These are phyloP conservation scores for Siphamia tubifer DNA, from an alignment of 2,113 vertebrate species.

Conservation along the genomic window DNA sequence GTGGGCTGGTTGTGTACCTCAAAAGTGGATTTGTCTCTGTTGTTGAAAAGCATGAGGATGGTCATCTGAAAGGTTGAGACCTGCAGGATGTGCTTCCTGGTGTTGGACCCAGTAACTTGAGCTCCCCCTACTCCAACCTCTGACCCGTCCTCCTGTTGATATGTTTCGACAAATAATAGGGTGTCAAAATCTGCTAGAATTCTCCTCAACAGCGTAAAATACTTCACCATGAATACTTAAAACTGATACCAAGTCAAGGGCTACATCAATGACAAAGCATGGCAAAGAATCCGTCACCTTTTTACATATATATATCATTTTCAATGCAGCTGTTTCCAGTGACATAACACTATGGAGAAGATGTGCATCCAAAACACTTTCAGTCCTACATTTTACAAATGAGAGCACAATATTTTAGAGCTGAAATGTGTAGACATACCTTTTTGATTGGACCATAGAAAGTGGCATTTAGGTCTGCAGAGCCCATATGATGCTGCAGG, in stretches of 20 bases:
- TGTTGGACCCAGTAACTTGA: slow-evolving; percentile 97
- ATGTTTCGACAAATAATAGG: neutral
- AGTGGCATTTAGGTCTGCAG: slow-evolving; percentile 97
- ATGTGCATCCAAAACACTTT: no score
- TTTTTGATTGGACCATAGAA: slow-evolving; percentile 98
- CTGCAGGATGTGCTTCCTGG: slow-evolving; percentile 98
- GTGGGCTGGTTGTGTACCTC: slow-evolving; percentile 84
- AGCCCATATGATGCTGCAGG: slow-evolving; percentile 98
- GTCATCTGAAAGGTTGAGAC: slow-evolving; percentile 99
- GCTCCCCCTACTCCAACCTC: slow-evolving; percentile 96
- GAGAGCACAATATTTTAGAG: neutral
- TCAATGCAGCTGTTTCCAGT: no score
- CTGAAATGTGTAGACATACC: slow-evolving; percentile 53
- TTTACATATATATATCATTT: neutral
- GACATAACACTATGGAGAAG: neutral
- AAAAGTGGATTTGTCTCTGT: slow-evolving; percentile 96
- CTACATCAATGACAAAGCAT: no score
- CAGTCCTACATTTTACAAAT: neutral
- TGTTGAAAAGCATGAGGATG: slow-evolving; percentile 99
- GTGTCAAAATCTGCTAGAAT: neutral
- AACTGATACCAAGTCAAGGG: no score
- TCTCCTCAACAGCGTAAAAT: neutral
- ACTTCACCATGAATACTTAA: neutral
- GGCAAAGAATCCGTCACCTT: no score
- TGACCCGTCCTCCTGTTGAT: slow-evolving; percentile 92